Conservation (phyloP, 53 echinoderm and acorn worm species). For the Paelopatides confundens region DNA sequence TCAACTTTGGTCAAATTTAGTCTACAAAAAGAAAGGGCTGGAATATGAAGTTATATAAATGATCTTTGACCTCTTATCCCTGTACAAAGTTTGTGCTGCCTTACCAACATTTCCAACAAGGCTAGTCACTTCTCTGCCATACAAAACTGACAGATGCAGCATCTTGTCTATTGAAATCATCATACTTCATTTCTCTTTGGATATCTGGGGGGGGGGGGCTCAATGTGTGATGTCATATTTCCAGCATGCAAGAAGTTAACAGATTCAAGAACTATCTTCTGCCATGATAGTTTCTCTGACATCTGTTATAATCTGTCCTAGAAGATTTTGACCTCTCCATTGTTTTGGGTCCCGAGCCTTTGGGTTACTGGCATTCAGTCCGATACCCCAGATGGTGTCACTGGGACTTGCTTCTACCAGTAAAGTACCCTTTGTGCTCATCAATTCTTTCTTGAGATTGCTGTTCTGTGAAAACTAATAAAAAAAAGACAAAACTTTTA, state of each 20-base stretch:
- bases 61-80: too few relatives aligned
- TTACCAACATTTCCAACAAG: too few relatives aligned
- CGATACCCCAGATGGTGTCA: conserved; percentile 93
- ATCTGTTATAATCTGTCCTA: conserved; percentile 88
- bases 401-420: conserved; percentile 93
- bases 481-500: background rate
- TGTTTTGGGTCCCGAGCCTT: conserved; percentile 69
- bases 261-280: background rate
- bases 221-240: too few relatives aligned
- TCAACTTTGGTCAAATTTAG: too few relatives aligned
- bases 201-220: too few relatives aligned
- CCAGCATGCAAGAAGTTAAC: background rate
- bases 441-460: conserved; percentile 63
- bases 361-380: conserved; percentile 83
- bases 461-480: conserved; percentile 91
- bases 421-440: conserved; percentile 74
- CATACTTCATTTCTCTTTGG: too few relatives aligned
- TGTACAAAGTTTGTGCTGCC: too few relatives aligned
- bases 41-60: too few relatives aligned
- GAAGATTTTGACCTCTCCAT: conserved; percentile 89
- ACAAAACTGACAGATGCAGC: too few relatives aligned
- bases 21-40: too few relatives aligned
- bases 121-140: too few relatives aligned
- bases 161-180: too few relatives aligned
- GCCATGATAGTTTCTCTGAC: conserved; percentile 77